These are phyloP conservation scores for human DNA, from an alignment of 2,113 vertebrate genomes.

Conservation along the genomic window DNA sequence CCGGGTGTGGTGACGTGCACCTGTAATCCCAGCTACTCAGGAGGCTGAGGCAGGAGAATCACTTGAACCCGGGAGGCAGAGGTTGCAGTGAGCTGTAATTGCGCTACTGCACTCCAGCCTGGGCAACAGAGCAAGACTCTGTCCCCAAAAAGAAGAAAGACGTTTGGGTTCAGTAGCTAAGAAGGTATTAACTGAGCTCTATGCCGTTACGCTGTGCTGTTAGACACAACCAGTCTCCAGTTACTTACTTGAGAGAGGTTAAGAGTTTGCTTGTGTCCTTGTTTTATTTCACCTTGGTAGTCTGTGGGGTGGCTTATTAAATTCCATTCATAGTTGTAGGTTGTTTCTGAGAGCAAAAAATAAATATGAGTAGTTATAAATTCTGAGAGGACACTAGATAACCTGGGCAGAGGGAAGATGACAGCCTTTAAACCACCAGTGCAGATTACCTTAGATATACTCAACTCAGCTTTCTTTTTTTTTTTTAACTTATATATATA, in stretches of 20 bases:
- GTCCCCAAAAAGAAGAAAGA: too few species aligned
- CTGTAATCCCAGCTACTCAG: too few species aligned
- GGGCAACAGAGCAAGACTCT: too few species aligned
- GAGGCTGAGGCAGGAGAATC: too few species aligned
- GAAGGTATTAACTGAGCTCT: neutral
- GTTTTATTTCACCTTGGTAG: constrained; percentile 84
- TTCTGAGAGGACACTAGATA: neutral
- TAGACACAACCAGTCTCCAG: neutral
- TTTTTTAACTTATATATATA: too few species aligned
- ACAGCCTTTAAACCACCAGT: neutral
- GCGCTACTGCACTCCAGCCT: too few species aligned
- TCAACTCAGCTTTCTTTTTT: neutral
- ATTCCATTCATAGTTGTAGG: constrained; percentile 87
- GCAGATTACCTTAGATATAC: neutral
- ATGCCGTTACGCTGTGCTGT: rapidly evolving
- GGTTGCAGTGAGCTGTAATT: too few species aligned
- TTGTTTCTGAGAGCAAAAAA: constrained; percentile 78
- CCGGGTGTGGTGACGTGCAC: rapidly evolving
- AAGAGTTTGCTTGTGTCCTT: constrained; percentile 78
- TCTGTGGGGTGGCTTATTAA: constrained; percentile 83
- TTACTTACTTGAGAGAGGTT: constrained; percentile 85
- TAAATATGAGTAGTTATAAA: constrained; percentile 6
- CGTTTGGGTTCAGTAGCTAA: neutral
- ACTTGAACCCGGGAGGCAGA: too few species aligned
- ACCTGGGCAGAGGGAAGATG: neutral